phyloP scores from a whole-genome alignment of 2,888 invertebrate genomes.

The Nycteola revayana region DNA sequence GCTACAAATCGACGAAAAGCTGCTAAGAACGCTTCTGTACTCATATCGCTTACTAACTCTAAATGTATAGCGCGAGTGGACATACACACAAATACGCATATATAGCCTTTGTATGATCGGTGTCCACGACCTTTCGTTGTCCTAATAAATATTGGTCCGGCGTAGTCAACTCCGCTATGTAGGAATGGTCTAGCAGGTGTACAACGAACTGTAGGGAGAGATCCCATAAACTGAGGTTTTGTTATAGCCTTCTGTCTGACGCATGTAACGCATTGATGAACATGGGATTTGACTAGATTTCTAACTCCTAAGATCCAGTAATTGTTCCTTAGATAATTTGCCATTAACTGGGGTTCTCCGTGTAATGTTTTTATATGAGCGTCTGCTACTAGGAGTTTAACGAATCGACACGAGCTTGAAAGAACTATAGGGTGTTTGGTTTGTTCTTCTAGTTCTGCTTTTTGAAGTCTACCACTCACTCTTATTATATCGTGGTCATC shows the following conservation, averaged over 20 bases:
- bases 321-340: neutral
- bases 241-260: constrained; percentile 1
- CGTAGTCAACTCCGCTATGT: constrained; percentile 1
- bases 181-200: neutral
- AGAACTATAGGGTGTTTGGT: neutral
- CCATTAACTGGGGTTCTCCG: constrained; percentile 2
- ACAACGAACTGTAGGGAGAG: neutral
- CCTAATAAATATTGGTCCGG: constrained; percentile 3
- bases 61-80: constrained; percentile 1
- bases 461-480: too few species aligned
- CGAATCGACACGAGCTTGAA: too few species aligned
- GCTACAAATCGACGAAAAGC: too few species aligned
- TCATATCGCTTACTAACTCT: constrained; percentile 1
- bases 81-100: too few species aligned
- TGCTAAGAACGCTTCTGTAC: too few species aligned
- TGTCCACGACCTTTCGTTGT: constrained; percentile 3
- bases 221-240: constrained; percentile 1
- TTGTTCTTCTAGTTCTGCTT: neutral
- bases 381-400: too few species aligned
- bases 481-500: too few species aligned
- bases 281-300: too few species aligned
- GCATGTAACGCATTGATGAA: constrained; percentile 3
- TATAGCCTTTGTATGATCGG: constrained; percentile 1
- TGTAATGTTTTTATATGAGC: too few species aligned
- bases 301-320: too few species aligned